phyloP scores from a whole-genome alignment of 2,888 invertebrate species.

The Gisinianus flammeolus region DNA sequence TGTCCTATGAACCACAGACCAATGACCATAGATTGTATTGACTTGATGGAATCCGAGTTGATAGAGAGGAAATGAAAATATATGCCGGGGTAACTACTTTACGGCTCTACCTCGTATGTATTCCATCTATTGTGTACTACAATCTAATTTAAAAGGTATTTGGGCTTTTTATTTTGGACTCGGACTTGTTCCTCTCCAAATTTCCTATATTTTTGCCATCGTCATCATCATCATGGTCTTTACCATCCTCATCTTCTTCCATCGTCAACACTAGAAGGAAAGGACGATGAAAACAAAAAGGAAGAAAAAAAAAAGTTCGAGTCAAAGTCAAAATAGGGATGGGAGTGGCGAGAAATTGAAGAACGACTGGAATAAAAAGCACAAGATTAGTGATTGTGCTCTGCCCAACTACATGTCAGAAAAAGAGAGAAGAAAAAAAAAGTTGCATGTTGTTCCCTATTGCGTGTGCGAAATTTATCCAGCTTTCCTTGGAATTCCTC shows the following conservation, averaged over 20 bases:
- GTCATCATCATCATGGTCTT: conserved; percentile 6
- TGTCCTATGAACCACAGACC: neutral
- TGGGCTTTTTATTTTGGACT: neutral
- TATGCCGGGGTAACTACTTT: neutral
- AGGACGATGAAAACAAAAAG: neutral
- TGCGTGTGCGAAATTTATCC: conserved; percentile 28
- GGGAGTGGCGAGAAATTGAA: neutral
- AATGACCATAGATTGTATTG: neutral
- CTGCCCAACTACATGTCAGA: conserved; percentile 13
- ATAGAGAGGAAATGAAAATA: conserved; percentile 29
- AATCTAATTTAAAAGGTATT: conserved; percentile 14
- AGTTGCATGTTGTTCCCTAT: conserved; percentile 21
- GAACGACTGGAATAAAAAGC: conserved; percentile 28
- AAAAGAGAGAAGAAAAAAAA: neutral
- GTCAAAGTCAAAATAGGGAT: neutral
- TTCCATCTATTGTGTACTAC: conserved; percentile 18
- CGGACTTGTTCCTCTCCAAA: neutral
- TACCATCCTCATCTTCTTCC: neutral
- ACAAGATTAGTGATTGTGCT: conserved; percentile 35
- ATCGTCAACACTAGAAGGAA: neutral
- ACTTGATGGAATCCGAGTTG: neutral
- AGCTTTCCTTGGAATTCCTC: neutral
- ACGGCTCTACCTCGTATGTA: neutral
- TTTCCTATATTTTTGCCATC: conserved; percentile 3
- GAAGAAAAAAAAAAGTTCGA: neutral